A percentile compares a stretch with the other conserved stretches of the same genome.
These are phyloP conservation scores for Typhlichthys eigenmanni DNA, from an alignment of 2,797 vertebrate species.

Conservation along the genomic window DNA sequence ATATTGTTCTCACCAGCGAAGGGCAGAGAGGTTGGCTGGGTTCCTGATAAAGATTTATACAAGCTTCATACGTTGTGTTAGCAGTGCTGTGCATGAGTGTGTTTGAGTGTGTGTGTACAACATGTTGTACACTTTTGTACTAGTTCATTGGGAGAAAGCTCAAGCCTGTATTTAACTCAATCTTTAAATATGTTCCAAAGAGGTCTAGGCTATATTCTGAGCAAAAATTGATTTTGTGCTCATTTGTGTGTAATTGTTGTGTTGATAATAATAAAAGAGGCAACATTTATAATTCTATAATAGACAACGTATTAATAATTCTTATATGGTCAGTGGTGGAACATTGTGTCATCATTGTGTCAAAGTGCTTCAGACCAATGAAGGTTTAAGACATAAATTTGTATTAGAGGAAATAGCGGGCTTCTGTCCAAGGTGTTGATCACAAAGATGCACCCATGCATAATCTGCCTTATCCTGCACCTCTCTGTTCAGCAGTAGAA, in stretches of 20 bases:
- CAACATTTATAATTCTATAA: no score
- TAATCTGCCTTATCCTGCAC: conserved; percentile 62
- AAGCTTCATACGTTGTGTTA: conserved; percentile 54
- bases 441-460: conserved; percentile 69
- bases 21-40: conserved; percentile 67
- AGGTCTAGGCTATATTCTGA: no score
- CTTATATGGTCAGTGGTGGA: no score
- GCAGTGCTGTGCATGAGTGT: conserved; percentile 36
- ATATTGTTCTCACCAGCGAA: conserved; percentile 73
- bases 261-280: no score
- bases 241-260: no score
- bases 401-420: conserved; percentile 45
- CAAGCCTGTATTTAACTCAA: no score
- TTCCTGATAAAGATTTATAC: conserved; percentile 79
- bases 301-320: no score
- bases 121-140: background rate
- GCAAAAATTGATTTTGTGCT: no score
- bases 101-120: conserved; percentile 12
- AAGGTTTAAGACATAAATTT: conserved; percentile 10
- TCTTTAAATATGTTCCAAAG: no score
- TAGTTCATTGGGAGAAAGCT: no score
- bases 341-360: no score
- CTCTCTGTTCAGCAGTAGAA: conserved; percentile 45
- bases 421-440: conserved; percentile 68
- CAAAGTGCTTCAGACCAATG: no score